Conservation (phyloP, 2,797 vertebrate genomes). For the Myripristis jacobus region DNA sequence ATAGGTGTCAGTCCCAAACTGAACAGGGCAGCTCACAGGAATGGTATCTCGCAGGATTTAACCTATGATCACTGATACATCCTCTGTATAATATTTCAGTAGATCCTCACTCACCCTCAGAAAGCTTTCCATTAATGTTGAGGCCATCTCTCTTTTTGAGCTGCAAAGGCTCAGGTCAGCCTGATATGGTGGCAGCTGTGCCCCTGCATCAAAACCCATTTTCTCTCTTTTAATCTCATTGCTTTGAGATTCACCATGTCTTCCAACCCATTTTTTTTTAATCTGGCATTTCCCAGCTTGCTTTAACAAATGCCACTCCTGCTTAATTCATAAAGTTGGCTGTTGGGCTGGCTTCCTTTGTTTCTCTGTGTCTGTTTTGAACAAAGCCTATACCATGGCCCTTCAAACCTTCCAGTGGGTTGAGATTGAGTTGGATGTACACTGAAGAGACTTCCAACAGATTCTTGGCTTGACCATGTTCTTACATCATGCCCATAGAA, state of each 20-base stretch:
- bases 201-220: constrained; percentile 6
- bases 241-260: constrained; percentile 2
- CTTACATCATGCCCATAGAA: background rate
- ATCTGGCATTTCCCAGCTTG: constrained; percentile 2
- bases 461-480: background rate
- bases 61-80: constrained; percentile 1
- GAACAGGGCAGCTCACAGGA: constrained; percentile 6
- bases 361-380: constrained; percentile 4
- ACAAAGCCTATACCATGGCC: background rate
- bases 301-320: constrained; percentile 1
- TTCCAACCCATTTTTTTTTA: background rate
- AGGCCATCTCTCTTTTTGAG: background rate
- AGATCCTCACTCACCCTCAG: background rate
- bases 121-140: background rate
- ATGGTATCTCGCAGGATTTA: background rate
- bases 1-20: constrained; percentile 16
- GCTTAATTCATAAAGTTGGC: constrained; percentile 6
- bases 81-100: background rate
- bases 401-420: background rate
- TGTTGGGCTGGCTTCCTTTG: background rate
- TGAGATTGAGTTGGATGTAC: background rate
- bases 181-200: constrained; percentile 6
- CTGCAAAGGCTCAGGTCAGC: background rate
- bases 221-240: constrained; percentile 30
- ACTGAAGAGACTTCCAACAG: background rate